phyloP scores from a whole-genome alignment of 2,888 invertebrate species.

The Cheilosia urbana region DNA sequence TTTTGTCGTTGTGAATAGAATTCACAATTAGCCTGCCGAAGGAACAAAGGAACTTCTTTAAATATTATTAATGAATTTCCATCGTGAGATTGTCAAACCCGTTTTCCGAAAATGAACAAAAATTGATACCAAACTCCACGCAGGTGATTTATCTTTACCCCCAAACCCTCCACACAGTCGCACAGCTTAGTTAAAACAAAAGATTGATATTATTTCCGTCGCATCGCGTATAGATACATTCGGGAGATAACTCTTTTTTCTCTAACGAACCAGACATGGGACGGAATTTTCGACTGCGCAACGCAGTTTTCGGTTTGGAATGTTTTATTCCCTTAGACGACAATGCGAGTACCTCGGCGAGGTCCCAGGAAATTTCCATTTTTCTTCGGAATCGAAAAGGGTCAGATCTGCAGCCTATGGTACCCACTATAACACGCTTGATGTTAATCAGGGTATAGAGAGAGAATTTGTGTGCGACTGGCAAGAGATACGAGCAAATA shows the following conservation, averaged over 20 bases:
- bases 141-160: conserved; percentile 67
- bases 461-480: conserved; percentile 53
- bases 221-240: conserved; percentile 60
- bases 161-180: background rate
- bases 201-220: conserved; percentile 73
- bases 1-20: conserved; percentile 49
- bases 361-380: conserved; percentile 70
- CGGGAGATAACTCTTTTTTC: conserved; percentile 60
- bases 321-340: conserved; percentile 12
- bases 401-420: conserved; percentile 60
- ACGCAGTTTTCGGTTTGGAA: conserved; percentile 35
- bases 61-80: conserved; percentile 74
- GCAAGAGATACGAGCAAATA: conserved; percentile 21
- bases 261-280: conserved; percentile 72
- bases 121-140: conserved; percentile 35
- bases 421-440: conserved; percentile 15
- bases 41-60: conserved; percentile 32
- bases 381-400: conserved; percentile 73
- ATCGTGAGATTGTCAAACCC: conserved; percentile 65
- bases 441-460: conserved; percentile 47
- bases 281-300: conserved; percentile 25
- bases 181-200: conserved; percentile 64
- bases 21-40: conserved; percentile 55
- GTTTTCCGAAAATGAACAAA: conserved; percentile 30
- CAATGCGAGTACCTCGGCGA: conserved; percentile 34